Evolutionary conservation across 2,888 invertebrate species (phyloP).

Genomic region (Leptothorax acervorum): DNA sequence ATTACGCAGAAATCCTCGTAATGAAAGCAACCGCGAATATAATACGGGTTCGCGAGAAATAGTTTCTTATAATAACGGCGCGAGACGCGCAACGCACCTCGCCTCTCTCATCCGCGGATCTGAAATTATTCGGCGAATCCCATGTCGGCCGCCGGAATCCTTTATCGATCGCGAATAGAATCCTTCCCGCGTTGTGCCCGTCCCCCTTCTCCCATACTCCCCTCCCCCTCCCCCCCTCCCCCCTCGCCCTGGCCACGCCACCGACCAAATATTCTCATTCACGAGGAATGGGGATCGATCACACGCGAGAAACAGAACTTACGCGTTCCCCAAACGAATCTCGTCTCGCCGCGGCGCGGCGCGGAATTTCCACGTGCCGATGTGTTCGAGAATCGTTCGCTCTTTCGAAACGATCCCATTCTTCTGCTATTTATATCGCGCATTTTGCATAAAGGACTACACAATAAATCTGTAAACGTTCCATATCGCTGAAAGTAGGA

Average conservation of each 20-base stretch:
- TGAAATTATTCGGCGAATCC: constrained; percentile 48
- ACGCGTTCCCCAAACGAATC: constrained; percentile 66
- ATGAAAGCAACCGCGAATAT: constrained; percentile 44
- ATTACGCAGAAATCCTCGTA: constrained; percentile 38
- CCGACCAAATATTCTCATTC: constrained; percentile 56
- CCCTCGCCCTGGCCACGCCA: background rate
- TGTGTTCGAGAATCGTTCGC: background rate
- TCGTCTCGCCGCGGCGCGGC: constrained; percentile 52
- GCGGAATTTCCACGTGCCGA: constrained; percentile 25
- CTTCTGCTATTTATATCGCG: constrained; percentile 11
- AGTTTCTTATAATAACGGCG: constrained; percentile 45
- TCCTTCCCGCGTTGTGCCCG: constrained; percentile 48
- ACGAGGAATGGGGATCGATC: constrained; percentile 55
- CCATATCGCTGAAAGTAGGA: background rate
- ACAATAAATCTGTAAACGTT: constrained; percentile 16
- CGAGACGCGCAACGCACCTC: background rate
- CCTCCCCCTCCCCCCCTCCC: too few species aligned
- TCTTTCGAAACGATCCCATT: background rate
- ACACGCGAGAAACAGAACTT: constrained; percentile 62
- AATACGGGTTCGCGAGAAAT: constrained; percentile 29
- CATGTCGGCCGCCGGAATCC: constrained; percentile 39
- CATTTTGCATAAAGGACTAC: background rate
- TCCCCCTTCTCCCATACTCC: background rate
- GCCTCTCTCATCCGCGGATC: constrained; percentile 10
- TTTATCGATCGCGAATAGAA: constrained; percentile 53